Base-by-base conservation (phyloP, 1,140 invertebrate species). In the Sycobia sp. region DNA sequence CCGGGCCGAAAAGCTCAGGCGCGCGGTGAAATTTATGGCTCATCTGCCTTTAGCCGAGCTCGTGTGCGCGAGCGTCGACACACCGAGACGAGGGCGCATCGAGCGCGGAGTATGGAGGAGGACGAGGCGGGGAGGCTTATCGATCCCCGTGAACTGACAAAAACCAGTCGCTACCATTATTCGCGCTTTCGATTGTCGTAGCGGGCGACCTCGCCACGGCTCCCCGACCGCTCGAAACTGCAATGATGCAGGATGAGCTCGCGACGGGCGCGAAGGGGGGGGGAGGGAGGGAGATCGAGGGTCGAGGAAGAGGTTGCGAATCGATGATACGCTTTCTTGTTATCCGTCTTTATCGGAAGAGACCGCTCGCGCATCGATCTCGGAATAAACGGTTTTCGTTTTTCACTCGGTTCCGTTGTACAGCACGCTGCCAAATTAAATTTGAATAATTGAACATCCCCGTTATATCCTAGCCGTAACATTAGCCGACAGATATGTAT, bases 11-110 rank as follows among this genome's bases (percentile, higher is more conserved):
- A 67, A 67, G 63, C 53, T 60, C 27, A 62, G 69, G n/a, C n/a
- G n/a, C n/a, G n/a, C n/a, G n/a, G 58, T 64, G 60, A 69, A 76
- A 74, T 75, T 75, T 76, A 75, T 74, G 67, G 71, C 27, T 49
- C 65, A 64, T 67, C 47, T 68, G 60, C 58, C 49, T 39, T 68
- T 64, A 46, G 46, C 34, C 2, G 43, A 46, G 13, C 38, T 41
- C 29, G 29, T 16, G 23, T 51, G 47, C 38, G 50, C 29, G 29
- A 22, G 23, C 56, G 47, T 34, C 61, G 60, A 57, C 56, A 65
- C 65, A 66, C 62, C 53, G 43, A 62, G 65, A 61, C 53, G 67
- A 67, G 62, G 34, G 7, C 23, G 13, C 10, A 3, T 14, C 32
- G 20, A 5, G 25, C 27, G 27, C 3, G 27, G n/a, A 4, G 3